These are phyloP conservation scores for Caenorhabditis latens DNA, from an alignment of 1,140 invertebrate species.

Conservation along the genomic window DNA sequence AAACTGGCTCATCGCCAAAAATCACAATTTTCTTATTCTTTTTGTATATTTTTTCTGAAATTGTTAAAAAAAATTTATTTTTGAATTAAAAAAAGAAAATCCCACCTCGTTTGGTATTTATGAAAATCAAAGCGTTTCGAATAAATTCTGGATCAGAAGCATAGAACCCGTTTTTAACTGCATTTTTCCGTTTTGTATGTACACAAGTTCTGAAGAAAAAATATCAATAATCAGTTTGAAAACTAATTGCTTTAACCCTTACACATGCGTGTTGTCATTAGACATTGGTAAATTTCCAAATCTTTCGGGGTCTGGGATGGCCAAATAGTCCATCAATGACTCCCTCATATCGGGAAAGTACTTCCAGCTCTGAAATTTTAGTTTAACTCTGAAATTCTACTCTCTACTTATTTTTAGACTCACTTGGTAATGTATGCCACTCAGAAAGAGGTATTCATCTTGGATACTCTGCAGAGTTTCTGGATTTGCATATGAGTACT, in stretches of 20 bases:
- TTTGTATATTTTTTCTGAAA: no score
- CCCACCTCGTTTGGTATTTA: background rate
- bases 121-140: background rate
- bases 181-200: background rate
- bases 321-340: background rate
- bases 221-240: no score
- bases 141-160: background rate
- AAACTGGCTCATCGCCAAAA: background rate
- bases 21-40: background rate
- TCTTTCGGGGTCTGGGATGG: background rate
- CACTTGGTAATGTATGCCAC: no score
- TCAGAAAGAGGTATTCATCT: no score
- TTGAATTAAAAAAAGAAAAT: no score
- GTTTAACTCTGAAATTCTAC: no score
- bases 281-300: background rate
- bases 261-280: background rate
- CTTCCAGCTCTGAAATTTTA: constrained; percentile 17
- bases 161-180: background rate
- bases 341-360: constrained; percentile 10
- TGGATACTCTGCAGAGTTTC: no score
- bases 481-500: no score
- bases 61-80: no score
- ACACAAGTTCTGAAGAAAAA: constrained; percentile 10
- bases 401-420: no score
- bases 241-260: no score